Evolutionary conservation across 2,797 vertebrate species (phyloP).

Genomic region (Sebastes taczanowskii): DNA sequence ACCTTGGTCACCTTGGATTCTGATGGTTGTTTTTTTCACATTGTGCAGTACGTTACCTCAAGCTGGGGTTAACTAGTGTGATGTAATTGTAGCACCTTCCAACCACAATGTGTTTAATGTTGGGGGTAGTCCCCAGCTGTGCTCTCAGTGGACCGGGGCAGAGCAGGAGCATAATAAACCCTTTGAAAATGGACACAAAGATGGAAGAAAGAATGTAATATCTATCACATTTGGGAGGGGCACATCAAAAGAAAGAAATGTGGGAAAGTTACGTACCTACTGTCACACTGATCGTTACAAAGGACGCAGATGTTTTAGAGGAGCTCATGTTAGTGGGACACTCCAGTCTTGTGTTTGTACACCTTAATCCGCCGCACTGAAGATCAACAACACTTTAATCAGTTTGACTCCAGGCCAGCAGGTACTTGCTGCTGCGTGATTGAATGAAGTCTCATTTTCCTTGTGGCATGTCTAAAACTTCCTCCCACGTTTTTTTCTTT

Average conservation of each 20-base stretch:
- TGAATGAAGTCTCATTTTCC: not conserved
- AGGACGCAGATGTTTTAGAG: not conserved
- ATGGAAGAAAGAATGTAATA: constrained; percentile 3
- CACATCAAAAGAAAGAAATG: not conserved
- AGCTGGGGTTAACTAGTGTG: constrained; percentile 62
- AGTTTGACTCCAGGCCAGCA: not conserved
- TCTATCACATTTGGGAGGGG: not conserved
- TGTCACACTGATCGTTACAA: constrained; percentile 6
- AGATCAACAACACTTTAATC: not conserved
- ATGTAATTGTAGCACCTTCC: constrained; percentile 89
- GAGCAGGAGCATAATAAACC: constrained; percentile 54
- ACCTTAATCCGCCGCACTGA: not conserved
- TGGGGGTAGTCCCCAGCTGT: constrained; percentile 82
- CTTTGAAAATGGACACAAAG: constrained; percentile 58
- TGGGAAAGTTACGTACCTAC: constrained; percentile 48
- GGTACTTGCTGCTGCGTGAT: not conserved
- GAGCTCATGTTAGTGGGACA: not conserved
- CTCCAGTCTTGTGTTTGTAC: not conserved
- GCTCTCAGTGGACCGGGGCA: constrained; percentile 16
- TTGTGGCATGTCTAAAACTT: not conserved
- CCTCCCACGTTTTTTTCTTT: not conserved
- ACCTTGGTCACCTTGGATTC: not conserved
- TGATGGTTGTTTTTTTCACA: not conserved
- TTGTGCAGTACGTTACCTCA: constrained; percentile 59
- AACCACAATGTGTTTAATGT: constrained; percentile 85